Evolutionary conservation across 2,113 vertebrate genomes (phyloP).

Genomic region (Gymnogyps californianus): DNA sequence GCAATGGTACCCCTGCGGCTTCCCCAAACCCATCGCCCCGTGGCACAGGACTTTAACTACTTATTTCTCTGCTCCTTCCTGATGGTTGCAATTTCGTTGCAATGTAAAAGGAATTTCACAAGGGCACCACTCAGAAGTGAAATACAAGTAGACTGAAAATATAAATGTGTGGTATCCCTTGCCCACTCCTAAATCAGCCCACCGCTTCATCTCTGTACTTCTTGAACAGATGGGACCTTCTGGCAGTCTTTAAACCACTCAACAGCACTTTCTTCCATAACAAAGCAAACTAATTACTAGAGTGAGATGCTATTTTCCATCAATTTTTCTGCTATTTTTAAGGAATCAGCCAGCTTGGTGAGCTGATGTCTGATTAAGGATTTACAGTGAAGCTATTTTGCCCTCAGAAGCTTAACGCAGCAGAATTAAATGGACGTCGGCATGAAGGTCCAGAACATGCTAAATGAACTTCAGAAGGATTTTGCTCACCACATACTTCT

Average conservation of each 20-base stretch:
- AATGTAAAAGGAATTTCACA: background rate
- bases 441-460: background rate
- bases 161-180: background rate
- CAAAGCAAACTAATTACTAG: slow-evolving; percentile 34
- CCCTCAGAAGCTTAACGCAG: background rate
- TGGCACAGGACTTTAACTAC: background rate
- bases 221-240: slow-evolving; percentile 47
- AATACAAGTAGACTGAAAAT: background rate
- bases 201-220: background rate
- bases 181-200: background rate
- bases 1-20: background rate
- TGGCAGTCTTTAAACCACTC: slow-evolving; percentile 28
- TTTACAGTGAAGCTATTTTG: background rate
- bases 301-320: background rate
- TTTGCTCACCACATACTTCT: background rate
- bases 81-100: background rate
- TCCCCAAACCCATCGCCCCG: background rate
- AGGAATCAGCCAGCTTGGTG: background rate
- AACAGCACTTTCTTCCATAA: background rate
- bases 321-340: slow-evolving; percentile 5
- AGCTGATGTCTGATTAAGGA: background rate
- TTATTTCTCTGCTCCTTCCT: background rate
- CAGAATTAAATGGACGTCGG: background rate
- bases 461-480: background rate
- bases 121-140: background rate